These are phyloP conservation scores for Microchirus variegatus DNA, from an alignment of 2,797 vertebrate species.

Conservation along the genomic window DNA sequence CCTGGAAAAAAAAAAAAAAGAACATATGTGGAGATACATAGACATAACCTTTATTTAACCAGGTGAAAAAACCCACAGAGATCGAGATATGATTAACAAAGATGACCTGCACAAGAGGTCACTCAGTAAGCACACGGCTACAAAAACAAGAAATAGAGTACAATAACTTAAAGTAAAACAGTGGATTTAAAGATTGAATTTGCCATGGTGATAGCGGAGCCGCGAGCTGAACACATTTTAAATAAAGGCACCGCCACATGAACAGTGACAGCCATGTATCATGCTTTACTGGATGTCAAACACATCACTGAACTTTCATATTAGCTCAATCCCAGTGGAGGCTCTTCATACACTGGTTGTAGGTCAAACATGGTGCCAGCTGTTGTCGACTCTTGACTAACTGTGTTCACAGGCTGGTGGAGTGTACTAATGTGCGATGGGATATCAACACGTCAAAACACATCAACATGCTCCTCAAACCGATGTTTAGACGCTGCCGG, in stretches of 20 bases:
- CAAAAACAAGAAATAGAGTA: background rate
- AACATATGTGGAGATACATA: slow-evolving; percentile 11
- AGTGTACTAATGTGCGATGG: slow-evolving; percentile 40
- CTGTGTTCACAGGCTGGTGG: slow-evolving; percentile 46
- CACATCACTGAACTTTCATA: slow-evolving; percentile 40
- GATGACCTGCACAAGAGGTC: too few species aligned
- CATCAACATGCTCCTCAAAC: slow-evolving; percentile 46
- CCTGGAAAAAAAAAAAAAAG: slow-evolving; percentile 75
- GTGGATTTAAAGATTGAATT: too few species aligned
- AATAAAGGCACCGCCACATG: slow-evolving; percentile 12
- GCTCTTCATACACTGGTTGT: slow-evolving; percentile 29
- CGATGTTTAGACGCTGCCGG: slow-evolving; percentile 54
- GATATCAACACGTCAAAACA: slow-evolving; percentile 66
- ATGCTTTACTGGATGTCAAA: slow-evolving; percentile 28
- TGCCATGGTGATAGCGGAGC: background rate
- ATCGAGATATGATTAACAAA: too few species aligned
- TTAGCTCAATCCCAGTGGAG: slow-evolving; percentile 51
- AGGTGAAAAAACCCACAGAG: too few species aligned
- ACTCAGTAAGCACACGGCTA: too few species aligned
- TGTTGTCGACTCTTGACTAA: slow-evolving; percentile 19
- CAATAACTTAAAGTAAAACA: too few species aligned
- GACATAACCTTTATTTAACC: background rate
- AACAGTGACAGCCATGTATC: slow-evolving; percentile 38
- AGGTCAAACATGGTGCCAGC: slow-evolving; percentile 57
- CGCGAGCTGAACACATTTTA: slow-evolving; percentile 27